Conservation (phyloP, 1,140 invertebrate genomes). For the Gyrodactylus bullatarudis region DNA sequence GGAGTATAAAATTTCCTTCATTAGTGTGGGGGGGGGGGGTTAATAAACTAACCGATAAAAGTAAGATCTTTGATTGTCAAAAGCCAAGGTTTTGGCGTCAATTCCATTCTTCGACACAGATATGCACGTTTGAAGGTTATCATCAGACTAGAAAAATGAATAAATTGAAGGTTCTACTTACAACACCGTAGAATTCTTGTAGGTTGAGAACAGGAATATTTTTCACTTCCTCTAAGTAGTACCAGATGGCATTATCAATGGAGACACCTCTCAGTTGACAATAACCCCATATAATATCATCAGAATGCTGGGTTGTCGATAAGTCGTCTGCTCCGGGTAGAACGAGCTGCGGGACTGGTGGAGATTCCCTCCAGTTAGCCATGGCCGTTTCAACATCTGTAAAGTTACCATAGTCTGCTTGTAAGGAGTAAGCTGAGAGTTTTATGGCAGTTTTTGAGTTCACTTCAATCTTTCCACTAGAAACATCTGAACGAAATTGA, state of each 20-base stretch:
- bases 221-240: neutral
- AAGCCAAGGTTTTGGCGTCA: too few species aligned
- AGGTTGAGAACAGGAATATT: neutral
- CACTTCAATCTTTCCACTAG: neutral
- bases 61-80: too few species aligned
- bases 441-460: neutral
- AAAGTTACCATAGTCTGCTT: neutral
- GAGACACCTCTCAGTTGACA: neutral
- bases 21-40: too few species aligned
- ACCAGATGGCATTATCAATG: neutral
- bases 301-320: neutral
- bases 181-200: neutral
- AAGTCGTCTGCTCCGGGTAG: neutral
- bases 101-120: too few species aligned
- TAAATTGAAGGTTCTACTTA: neutral
- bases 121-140: too few species aligned
- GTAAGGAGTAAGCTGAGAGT: neutral
- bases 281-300: neutral
- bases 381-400: neutral
- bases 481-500: neutral
- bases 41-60: too few species aligned
- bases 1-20: too few species aligned
- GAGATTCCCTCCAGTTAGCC: neutral
- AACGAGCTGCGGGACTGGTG: neutral
- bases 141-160: too few species aligned